Evolutionary conservation across 2,888 invertebrate species (phyloP).

Genomic region (Trissonchulus latispiculum): DNA sequence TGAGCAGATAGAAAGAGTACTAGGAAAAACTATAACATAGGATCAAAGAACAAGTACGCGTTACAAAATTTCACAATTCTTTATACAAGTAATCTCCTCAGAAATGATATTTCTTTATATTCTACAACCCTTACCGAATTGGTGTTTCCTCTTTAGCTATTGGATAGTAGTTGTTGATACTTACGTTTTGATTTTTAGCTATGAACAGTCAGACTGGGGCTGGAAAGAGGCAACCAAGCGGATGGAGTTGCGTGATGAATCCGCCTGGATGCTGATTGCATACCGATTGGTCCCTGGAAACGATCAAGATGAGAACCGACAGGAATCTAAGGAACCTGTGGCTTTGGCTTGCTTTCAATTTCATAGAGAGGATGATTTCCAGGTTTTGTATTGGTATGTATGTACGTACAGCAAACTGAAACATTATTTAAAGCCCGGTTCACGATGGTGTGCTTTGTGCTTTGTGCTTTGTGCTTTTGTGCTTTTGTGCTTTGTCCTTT

Average conservation of each 20-base stretch:
- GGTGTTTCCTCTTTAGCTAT: neutral
- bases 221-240: slow-evolving; percentile 65
- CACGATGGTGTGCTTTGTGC: too few relatives aligned
- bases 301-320: neutral
- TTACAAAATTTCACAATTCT: too few relatives aligned
- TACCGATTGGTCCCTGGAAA: slow-evolving; percentile 46
- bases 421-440: too few relatives aligned
- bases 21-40: too few relatives aligned
- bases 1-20: too few relatives aligned
- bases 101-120: too few relatives aligned
- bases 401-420: too few relatives aligned
- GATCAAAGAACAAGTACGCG: too few relatives aligned
- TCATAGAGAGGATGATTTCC: slow-evolving; percentile 63
- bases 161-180: neutral
- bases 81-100: too few relatives aligned
- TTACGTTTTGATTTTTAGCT: neutral
- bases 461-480: too few relatives aligned
- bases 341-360: slow-evolving; percentile 71
- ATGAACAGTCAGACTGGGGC: slow-evolving; percentile 45
- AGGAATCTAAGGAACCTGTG: slow-evolving; percentile 47
- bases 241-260: slow-evolving; percentile 62
- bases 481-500: too few relatives aligned
- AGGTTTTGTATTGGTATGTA: slow-evolving; percentile 6
- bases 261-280: slow-evolving; percentile 63
- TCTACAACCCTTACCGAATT: too few relatives aligned